phyloP scores from a whole-genome alignment of 1,140 invertebrate species.

The Amphibalanus amphitrite region DNA sequence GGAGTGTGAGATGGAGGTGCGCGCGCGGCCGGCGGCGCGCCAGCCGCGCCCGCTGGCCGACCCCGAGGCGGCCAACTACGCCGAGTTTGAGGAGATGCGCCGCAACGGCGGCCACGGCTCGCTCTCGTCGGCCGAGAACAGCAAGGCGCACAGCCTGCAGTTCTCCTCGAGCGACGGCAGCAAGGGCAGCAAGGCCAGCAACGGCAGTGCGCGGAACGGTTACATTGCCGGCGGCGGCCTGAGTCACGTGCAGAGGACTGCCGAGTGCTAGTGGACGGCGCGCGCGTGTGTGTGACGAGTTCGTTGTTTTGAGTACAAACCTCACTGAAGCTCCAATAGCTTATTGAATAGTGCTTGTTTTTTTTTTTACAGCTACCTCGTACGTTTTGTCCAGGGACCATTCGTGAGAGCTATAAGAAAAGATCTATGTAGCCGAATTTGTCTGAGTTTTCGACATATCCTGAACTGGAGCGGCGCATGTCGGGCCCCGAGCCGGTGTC shows the following conservation, averaged over 20 bases:
- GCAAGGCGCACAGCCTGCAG: constrained; percentile 16
- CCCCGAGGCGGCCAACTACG: constrained; percentile 12
- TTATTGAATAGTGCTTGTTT: constrained; percentile 5
- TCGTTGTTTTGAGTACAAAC: constrained; percentile 4
- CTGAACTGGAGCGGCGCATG: not conserved
- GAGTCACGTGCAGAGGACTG: not conserved
- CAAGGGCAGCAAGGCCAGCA: constrained; percentile 30
- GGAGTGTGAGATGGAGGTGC: constrained; percentile 10
- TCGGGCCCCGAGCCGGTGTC: not conserved
- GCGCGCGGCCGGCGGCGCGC: not conserved
- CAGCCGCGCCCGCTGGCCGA: constrained; percentile 15
- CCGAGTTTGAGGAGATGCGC: constrained; percentile 14
- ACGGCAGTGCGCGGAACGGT: constrained; percentile 28
- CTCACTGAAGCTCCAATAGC: constrained; percentile 1
- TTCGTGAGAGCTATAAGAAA: not conserved
- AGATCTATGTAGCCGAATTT: not conserved
- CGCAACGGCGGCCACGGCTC: constrained; percentile 21
- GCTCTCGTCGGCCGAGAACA: constrained; percentile 21
- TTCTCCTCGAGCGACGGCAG: constrained; percentile 15
- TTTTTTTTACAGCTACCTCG: constrained; percentile 4
- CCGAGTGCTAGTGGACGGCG: not conserved
- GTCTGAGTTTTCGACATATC: not conserved
- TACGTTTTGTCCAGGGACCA: not conserved
- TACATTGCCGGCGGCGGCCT: constrained; percentile 19
- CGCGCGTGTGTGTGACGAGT: constrained; percentile 2